Percentiles rank a stretch among this genome's conserved stretches.
Evolutionary conservation across 2,797 vertebrate species (phyloP).

Genomic region (Pelochelys cantorii): DNA sequence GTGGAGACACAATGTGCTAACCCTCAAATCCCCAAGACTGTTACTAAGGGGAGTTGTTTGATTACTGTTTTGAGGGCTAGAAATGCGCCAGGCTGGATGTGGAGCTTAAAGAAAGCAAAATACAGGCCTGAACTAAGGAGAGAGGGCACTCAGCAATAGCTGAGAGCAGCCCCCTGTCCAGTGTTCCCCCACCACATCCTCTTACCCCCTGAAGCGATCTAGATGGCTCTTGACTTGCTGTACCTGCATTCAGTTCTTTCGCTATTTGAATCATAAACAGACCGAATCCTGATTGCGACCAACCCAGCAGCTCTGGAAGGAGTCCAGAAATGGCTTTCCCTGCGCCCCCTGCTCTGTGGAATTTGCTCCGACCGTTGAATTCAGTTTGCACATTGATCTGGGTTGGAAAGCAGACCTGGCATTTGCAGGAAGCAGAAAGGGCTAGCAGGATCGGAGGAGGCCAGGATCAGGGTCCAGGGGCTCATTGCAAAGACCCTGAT

Average conservation of each 20-base stretch:
- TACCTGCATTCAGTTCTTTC: fast-evolving
- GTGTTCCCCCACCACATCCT: background rate
- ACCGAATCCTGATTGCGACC: fast-evolving
- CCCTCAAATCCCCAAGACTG: background rate
- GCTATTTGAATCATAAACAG: background rate
- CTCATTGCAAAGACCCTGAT: fast-evolving
- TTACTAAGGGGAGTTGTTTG: background rate
- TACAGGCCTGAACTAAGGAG: background rate
- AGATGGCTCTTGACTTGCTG: background rate
- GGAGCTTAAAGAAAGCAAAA: background rate
- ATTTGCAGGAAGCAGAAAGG: fast-evolving
- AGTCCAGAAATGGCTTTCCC: background rate
- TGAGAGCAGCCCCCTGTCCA: fast-evolving
- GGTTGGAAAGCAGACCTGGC: fast-evolving
- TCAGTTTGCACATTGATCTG: fast-evolving
- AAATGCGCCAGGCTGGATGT: background rate
- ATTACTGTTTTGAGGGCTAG: background rate
- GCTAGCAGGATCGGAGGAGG: background rate
- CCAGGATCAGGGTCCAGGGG: background rate
- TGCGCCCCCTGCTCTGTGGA: background rate
- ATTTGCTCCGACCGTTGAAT: background rate
- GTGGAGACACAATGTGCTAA: fast-evolving
- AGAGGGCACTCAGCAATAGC: background rate
- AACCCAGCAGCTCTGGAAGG: background rate
- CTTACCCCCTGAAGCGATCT: background rate